Conservation (phyloP, 2,113 vertebrate species). For the Emydura subglobosa region DNA sequence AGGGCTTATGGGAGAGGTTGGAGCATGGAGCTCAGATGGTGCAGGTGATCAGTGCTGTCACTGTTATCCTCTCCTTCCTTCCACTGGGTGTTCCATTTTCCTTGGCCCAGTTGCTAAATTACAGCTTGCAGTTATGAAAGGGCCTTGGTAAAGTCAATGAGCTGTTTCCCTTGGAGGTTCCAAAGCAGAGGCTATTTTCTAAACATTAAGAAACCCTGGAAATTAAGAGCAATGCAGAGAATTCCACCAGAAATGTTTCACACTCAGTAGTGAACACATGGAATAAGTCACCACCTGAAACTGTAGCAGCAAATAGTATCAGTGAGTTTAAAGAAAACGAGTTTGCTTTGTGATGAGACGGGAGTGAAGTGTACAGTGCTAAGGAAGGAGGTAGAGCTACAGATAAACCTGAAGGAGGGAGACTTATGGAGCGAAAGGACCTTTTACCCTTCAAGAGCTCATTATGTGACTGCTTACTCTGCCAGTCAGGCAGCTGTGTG, state of each 20-base stretch:
- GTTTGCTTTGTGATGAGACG: not conserved
- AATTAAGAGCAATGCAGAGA: not conserved
- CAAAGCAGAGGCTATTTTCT: not conserved
- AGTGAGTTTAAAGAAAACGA: not conserved
- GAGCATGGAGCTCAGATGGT: not conserved
- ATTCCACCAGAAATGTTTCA: not conserved
- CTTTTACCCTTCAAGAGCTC: not conserved
- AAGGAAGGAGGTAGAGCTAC: not conserved
- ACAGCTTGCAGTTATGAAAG: not conserved
- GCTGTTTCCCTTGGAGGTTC: not conserved
- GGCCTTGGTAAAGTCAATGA: not conserved
- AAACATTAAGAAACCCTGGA: not conserved
- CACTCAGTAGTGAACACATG: not conserved
- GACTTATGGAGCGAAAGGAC: not conserved
- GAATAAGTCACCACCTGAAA: slow-evolving; percentile 13
- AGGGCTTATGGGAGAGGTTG: not conserved
- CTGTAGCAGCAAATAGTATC: not conserved
- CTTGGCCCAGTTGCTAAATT: not conserved
- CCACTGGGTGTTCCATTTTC: not conserved
- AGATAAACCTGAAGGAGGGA: not conserved
- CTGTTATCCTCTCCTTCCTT: not conserved
- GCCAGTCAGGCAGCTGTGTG: not conserved
- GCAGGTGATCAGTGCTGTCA: not conserved
- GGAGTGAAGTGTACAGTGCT: not conserved
- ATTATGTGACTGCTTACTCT: not conserved